phyloP scores from a whole-genome alignment of 2,888 invertebrate genomes.

The Cheiracanthium punctorium region DNA sequence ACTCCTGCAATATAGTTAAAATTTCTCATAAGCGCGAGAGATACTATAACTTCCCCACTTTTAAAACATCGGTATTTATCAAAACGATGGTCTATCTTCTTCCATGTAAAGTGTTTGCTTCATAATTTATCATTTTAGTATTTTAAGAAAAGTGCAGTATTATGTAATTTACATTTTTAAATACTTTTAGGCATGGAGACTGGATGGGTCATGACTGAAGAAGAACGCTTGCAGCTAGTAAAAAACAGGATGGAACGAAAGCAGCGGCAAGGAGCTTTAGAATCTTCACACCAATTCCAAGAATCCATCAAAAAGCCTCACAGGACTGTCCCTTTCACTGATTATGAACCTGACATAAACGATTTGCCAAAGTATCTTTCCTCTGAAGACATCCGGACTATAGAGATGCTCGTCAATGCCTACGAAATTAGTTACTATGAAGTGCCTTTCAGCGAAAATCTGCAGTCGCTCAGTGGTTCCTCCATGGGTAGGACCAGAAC shows the following conservation, averaged over 20 bases:
- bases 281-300: conserved; percentile 43
- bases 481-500: conserved; percentile 51
- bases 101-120: too few relatives aligned
- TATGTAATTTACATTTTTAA: too few relatives aligned
- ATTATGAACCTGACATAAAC: conserved; percentile 69
- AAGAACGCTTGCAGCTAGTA: conserved; percentile 74
- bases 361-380: conserved; percentile 55
- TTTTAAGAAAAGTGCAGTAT: too few relatives aligned
- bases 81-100: too few relatives aligned
- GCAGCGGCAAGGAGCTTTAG: conserved; percentile 70
- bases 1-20: too few relatives aligned
- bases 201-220: conserved; percentile 76
- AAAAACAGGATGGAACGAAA: conserved; percentile 73
- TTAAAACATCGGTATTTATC: too few relatives aligned
- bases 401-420: conserved; percentile 73
- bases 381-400: conserved; percentile 70
- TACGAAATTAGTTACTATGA: conserved; percentile 73
- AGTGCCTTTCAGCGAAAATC: conserved; percentile 72
- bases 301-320: conserved; percentile 39
- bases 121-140: too few relatives aligned
- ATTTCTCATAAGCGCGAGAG: too few relatives aligned
- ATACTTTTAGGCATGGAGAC: conserved; percentile 75
- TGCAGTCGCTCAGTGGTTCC: conserved; percentile 19
- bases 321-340: conserved; percentile 32
- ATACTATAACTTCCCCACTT: too few relatives aligned